Conservation (phyloP, 2,888 invertebrate species). For the Iphiclides podalirius region DNA sequence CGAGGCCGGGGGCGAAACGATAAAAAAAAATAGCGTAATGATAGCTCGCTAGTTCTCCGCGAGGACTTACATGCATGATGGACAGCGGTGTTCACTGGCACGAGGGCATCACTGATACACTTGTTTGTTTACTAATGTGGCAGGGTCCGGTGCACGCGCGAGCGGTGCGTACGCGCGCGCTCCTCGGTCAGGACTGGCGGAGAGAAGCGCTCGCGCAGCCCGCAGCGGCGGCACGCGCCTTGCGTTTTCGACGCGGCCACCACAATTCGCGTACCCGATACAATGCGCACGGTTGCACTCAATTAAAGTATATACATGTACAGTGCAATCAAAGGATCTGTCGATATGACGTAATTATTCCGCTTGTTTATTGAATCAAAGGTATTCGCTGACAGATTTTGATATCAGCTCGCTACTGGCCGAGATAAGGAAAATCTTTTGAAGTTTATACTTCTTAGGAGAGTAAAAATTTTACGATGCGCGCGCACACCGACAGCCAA, state of each 20-base stretch:
- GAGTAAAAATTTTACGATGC: too few relatives aligned
- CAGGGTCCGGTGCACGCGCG: slow-evolving; percentile 1
- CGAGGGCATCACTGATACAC: slow-evolving; percentile 51
- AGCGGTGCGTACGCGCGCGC: slow-evolving; percentile 44
- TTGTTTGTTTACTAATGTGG: slow-evolving; percentile 38
- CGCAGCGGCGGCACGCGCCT: slow-evolving; percentile 30
- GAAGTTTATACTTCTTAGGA: too few relatives aligned
- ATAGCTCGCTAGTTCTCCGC: slow-evolving; percentile 19
- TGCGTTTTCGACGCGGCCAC: background rate
- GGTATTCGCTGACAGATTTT: too few relatives aligned
- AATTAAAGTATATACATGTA: too few relatives aligned
- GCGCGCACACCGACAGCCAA: too few relatives aligned
- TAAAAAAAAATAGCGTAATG: slow-evolving; percentile 14
- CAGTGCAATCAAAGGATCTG: background rate
- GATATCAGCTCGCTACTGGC: too few relatives aligned
- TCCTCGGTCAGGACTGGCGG: slow-evolving; percentile 47
- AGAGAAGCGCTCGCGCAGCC: background rate
- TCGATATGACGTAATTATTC: too few relatives aligned
- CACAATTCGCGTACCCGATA: too few relatives aligned
- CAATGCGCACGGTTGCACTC: background rate
- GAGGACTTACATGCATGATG: slow-evolving; percentile 73
- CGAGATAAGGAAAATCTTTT: too few relatives aligned
- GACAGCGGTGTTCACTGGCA: slow-evolving; percentile 51
- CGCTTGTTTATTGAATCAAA: too few relatives aligned
- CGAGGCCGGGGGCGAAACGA: too few relatives aligned